Base-by-base conservation (phyloP, 30 jellyfish, hydroid and myxozoan species). In the Aurelia aurita region DNA sequence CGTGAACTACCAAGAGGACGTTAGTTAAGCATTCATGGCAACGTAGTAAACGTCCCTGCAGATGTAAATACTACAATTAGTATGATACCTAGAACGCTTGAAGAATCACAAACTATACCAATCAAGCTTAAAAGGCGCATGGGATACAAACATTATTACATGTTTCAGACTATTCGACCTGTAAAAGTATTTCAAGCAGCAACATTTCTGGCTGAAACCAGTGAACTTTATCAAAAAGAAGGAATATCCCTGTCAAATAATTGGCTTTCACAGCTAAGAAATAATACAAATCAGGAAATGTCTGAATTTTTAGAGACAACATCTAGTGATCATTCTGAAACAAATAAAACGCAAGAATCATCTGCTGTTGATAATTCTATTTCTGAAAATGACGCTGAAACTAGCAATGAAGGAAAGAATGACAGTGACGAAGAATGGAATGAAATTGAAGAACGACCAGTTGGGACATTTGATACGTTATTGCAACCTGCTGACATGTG, bases 41-140 rank as follows among this genome's bases (percentile, higher is more conserved):
- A 46, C 64, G 72, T 79, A 3, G 90, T 79, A 14, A 79, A 79
- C 64, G 90, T 79, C n/a, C 90, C 90, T 18, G 70, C 90, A 26
- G 82, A 79, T 79, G 90, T 79, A 3, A 31, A 63, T 79, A 8
- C 53, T 11, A 60, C 58, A 3, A 44, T 62, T 3, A 39, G 26
- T 18, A 5, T 9, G 28, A 3, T 79, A 5, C 90, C 90, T 7
- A 65, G 82, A 35, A 7, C 31, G 8, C 57, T 62, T 7, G 5
- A 18, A 5, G 84, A 79, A 47, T 64, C 90, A 22, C 90, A 79
- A 31, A 61, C 90, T 6, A 39, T 71, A 12, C 21, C 77, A 14
- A 28, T 71, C 5, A 39, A 71, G 23, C 28, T 71, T 7, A 71
- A 71, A 39, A 11, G 84, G 8, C 11, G 44, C 21, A 7, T 29